Evolutionary conservation across 2,888 invertebrate genomes (phyloP), one percentile per base, ranked within the genome.

Genomic region (Scaptomyza reducta): DNA sequence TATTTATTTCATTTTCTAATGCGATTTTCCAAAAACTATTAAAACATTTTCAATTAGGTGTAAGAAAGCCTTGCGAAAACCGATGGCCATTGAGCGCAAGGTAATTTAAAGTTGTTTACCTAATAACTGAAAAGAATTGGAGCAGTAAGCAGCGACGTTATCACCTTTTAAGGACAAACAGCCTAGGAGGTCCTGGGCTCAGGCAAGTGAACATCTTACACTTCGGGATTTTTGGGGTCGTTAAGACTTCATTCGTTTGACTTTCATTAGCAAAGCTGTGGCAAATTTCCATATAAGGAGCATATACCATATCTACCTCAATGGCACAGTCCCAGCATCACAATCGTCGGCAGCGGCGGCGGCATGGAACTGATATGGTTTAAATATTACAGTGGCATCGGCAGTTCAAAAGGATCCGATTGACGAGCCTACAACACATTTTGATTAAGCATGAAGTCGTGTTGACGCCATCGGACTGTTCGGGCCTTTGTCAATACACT

Each of bases 401-500:
- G 76, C 82, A 87, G 58, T 83, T 86, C 80, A 86, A 88, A 80
- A 85, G 88, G 88, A 88, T 72, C 67, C 25, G 50, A 50, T 58
- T 55, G 72, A 58, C 63, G 76, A 63, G 70, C 62, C 68, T 71
- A 66, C 79, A 75, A 84, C 87, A 84, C 87, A 84, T 84, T 81
- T 77, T 88, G 87, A 87, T 87, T 89, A 88, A 80, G 86, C 87
- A 79, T 88, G 89, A 88, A 85, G 88, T 78, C 72, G 74, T 62
- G 69, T 67, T 64, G 74, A 74, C 70, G 68, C 69, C 65, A 60
- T 14, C 53, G 44, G 41, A 22, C 35, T 18, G 44, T 38, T 11
- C 11, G 41, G 40, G 53, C 47, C 57, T 51, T 59, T 44, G 38
- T 11, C 41, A 38, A 42, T 29, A 49, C 31, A 45, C n/a, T 13